Base-by-base conservation (phyloP, 53 echinoderm and acorn worm genomes). In the Arbacia lixula region DNA sequence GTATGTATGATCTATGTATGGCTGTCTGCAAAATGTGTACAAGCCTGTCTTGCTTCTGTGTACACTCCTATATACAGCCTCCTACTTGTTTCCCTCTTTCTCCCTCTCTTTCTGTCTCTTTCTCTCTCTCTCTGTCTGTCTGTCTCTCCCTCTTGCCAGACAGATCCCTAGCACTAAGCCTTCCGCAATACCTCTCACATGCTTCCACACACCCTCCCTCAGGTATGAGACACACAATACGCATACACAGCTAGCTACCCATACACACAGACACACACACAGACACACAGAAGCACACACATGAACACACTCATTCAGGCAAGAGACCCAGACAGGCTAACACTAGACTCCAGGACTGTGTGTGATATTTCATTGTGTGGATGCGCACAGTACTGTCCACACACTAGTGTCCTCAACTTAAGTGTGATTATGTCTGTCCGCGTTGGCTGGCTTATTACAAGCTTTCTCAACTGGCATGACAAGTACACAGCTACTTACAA, bases 1-100 rank as follows among this genome's bases (percentile, higher is more conserved):
- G 46, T 14, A 46, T 6, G 14, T 6, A 10, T 6, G 30, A 14
- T 53, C 31, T 32, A 74, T 53, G 52, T 53, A 50, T n/a, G 74
- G 26, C 53, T 52, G 74, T 53, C 74, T 74, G 51, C 51, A 51
- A 30, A 52, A 53, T 74, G 74, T 74, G 74, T 74, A 74, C 74
- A 51, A 19, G 53, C 53, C 29, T 19, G 74, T 74, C 74, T 74
- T 33, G 24, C 51, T 42, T 69, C 74, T 74, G 53, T 74, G 74
- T 74, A 53, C 74, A 74, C 74, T 74, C 74, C 74, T 69, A 69
- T 42, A 69, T 69, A 69, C 69, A 69, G 69, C 69, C 27, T 69
- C 41, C 49, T 46, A 12, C 58, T 17, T 5, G 58, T 20, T 21
- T 5, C 5, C 5, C 53, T 74, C 74, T 74, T 34, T 74, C 74